Evolutionary conservation across 2,113 vertebrate species (phyloP).

Genomic region (Gambusia holbrooki): DNA sequence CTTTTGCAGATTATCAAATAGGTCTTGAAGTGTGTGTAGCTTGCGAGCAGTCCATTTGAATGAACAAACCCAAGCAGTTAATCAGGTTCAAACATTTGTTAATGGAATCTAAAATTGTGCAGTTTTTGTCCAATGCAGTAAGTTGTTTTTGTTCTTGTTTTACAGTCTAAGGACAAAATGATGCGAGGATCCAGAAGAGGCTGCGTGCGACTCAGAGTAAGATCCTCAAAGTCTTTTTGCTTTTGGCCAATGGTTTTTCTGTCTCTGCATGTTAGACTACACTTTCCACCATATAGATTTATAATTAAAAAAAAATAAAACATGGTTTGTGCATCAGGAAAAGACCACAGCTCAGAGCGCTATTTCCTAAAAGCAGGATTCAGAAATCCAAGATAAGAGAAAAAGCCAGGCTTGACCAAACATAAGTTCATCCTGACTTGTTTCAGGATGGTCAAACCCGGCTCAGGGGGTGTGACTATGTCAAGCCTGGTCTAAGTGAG

Average conservation of each 20-base stretch:
- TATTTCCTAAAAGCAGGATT: too few species aligned
- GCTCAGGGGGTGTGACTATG: too few species aligned
- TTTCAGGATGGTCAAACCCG: too few species aligned
- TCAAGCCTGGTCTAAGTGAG: too few species aligned
- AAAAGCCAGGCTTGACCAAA: too few species aligned
- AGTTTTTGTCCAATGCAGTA: background rate
- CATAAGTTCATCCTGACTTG: too few species aligned
- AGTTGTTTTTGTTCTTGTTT: slow-evolving; percentile 38
- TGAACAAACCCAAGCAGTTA: too few species aligned
- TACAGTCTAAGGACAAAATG: slow-evolving; percentile 99
- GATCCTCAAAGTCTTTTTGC: slow-evolving; percentile 20
- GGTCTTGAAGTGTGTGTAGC: background rate
- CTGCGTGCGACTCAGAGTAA: slow-evolving; percentile 95
- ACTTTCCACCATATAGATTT: background rate
- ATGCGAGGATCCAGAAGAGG: slow-evolving; percentile 98
- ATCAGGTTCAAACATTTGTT: too few species aligned
- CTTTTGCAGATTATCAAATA: too few species aligned
- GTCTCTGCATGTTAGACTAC: background rate
- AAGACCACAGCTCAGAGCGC: too few species aligned
- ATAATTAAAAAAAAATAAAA: too few species aligned
- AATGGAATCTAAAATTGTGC: background rate
- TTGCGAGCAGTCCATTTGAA: background rate
- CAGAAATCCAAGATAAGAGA: too few species aligned
- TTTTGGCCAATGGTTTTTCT: background rate
- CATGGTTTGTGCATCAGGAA: background rate